phyloP scores from a whole-genome alignment of 92 coral and sea anemone genomes.

The Paragorgia papillata region DNA sequence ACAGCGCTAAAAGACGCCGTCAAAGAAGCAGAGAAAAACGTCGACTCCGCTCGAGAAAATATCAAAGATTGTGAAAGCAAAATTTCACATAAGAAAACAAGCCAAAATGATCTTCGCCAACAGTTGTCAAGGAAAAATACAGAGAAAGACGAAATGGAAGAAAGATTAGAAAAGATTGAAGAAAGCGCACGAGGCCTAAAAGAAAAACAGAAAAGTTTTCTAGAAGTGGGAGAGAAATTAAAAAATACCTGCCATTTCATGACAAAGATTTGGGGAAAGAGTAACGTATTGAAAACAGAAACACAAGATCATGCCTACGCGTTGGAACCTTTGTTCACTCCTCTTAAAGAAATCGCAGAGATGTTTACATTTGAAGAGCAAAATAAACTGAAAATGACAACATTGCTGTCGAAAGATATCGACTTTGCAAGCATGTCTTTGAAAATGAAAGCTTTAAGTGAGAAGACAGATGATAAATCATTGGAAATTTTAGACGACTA shows the following conservation, averaged over 20 bases:
- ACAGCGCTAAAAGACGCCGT: slow-evolving; percentile 21
- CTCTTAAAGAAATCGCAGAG: slow-evolving; percentile 36
- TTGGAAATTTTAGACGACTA: slow-evolving; percentile 1
- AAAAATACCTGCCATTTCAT: slow-evolving; percentile 19
- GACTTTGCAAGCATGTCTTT: not conserved
- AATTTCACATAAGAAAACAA: not conserved
- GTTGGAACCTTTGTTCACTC: slow-evolving; percentile 34
- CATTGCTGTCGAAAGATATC: slow-evolving; percentile 9
- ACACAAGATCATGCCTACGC: slow-evolving; percentile 18
- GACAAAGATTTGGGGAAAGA: slow-evolving; percentile 47
- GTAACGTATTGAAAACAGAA: slow-evolving; percentile 25
- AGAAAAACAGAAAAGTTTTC: not conserved
- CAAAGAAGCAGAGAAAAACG: not conserved
- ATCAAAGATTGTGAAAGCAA: not conserved
- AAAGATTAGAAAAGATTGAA: not conserved
- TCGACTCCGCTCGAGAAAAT: slow-evolving; percentile 11
- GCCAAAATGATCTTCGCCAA: not conserved
- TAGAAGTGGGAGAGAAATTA: slow-evolving; percentile 19
- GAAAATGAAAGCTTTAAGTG: not conserved
- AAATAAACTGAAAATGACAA: slow-evolving; percentile 1
- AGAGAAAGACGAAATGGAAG: not conserved
- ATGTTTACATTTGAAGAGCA: slow-evolving; percentile 15
- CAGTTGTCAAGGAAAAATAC: not conserved
- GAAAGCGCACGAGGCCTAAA: not conserved
- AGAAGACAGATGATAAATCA: not conserved